Conservation (phyloP, 2,888 invertebrate genomes). For the Synanthedon andrenaeformis region DNA sequence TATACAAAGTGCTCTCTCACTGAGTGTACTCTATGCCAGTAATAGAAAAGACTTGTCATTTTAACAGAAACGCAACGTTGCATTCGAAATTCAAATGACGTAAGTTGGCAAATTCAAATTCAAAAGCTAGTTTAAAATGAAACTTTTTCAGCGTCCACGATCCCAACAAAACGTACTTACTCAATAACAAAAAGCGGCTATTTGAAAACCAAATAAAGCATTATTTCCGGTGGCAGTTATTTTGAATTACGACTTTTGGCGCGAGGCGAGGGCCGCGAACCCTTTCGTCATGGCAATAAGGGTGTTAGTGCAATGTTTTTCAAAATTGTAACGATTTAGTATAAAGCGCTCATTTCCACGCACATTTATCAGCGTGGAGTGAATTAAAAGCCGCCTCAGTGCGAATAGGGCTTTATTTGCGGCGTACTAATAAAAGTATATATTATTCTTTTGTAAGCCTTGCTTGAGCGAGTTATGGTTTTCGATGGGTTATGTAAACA, state of each 20-base stretch:
- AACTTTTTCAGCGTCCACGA: too few species aligned
- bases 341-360: not conserved
- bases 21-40: too few species aligned
- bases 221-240: not conserved
- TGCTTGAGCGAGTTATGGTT: not conserved
- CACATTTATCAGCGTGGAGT: not conserved
- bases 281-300: not conserved
- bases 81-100: too few species aligned
- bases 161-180: too few species aligned
- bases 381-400: not conserved
- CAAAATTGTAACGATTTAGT: not conserved
- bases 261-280: not conserved
- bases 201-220: not conserved
- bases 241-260: not conserved
- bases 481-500: not conserved
- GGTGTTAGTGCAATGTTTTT: not conserved
- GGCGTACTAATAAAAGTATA: not conserved
- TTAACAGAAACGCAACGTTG: too few species aligned
- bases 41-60: too few species aligned
- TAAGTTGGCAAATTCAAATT: too few species aligned
- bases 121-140: too few species aligned
- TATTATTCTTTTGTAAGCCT: not conserved
- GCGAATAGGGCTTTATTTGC: not conserved
- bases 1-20: too few species aligned
- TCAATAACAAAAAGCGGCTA: not conserved